A percentile compares a stretch with the other conserved stretches of the same genome.
phyloP scores from a whole-genome alignment of 2,888 invertebrate genomes.

The Hydriomena furcata region DNA sequence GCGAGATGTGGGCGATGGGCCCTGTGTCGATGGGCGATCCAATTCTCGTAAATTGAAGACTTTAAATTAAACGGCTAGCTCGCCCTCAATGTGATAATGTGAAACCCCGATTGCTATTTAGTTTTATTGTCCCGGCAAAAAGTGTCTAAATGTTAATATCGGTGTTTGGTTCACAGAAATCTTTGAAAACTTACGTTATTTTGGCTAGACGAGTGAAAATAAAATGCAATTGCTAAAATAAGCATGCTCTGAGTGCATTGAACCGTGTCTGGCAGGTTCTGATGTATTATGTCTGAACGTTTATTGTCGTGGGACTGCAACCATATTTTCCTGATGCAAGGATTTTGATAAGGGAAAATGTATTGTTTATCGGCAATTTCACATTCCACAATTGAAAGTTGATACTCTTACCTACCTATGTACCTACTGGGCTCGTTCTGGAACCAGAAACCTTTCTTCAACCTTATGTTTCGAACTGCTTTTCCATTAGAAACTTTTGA shows the following conservation, averaged over 20 bases:
- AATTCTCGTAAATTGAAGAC: slow-evolving; percentile 33
- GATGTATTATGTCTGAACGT: slow-evolving; percentile 11
- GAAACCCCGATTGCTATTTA: slow-evolving; percentile 16
- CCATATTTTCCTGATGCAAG: neutral
- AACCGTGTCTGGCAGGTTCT: slow-evolving; percentile 36
- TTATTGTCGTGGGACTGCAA: neutral
- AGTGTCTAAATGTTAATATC: too few species aligned
- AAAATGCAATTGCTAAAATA: neutral
- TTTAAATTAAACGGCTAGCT: slow-evolving; percentile 27
- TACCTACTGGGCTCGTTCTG: too few species aligned
- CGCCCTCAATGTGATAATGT: slow-evolving; percentile 22
- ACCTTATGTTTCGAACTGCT: neutral
- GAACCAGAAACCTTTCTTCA: too few species aligned
- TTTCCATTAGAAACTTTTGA: neutral
- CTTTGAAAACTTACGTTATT: too few species aligned
- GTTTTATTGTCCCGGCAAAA: slow-evolving; percentile 10
- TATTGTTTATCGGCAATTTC: too few species aligned
- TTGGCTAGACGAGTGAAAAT: neutral
- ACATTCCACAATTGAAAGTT: too few species aligned
- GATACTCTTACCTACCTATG: too few species aligned
- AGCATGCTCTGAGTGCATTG: slow-evolving; percentile 27
- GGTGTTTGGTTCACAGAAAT: too few species aligned
- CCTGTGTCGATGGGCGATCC: slow-evolving; percentile 22
- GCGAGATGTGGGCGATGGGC: slow-evolving; percentile 27
- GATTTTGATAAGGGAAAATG: too few species aligned